These are phyloP conservation scores for Drosophila truncata DNA, from an alignment of 1,140 invertebrate genomes.

Conservation along the genomic window DNA sequence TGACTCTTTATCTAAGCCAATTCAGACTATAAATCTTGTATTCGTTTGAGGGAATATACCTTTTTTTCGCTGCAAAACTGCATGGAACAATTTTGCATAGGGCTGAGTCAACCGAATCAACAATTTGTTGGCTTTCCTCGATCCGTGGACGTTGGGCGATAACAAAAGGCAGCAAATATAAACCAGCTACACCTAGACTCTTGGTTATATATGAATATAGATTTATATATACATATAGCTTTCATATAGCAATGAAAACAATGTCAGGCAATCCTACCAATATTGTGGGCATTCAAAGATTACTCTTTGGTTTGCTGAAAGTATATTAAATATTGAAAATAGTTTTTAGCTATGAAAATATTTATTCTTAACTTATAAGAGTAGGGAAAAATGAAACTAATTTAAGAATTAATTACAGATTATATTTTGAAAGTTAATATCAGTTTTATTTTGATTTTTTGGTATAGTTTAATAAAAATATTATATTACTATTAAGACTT, in stretches of 20 bases:
- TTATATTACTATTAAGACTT: neutral
- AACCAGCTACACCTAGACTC: conserved; percentile 23
- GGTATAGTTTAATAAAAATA: neutral
- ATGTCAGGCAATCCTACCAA: conserved; percentile 19
- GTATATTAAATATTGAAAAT: too few relatives aligned
- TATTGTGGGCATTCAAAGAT: conserved; percentile 5
- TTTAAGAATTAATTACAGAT: neutral
- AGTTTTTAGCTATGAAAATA: too few relatives aligned
- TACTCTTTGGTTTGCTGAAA: conserved; percentile 3
- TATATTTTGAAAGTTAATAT: neutral
- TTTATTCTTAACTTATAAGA: neutral
- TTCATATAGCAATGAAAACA: conserved; percentile 25
- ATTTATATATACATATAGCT: conserved; percentile 2
- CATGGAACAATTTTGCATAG: conserved; percentile 54
- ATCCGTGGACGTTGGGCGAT: conserved; percentile 27
- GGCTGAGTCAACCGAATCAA: conserved; percentile 78
- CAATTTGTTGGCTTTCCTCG: conserved; percentile 61
- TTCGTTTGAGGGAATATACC: conserved; percentile 30
- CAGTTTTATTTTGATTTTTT: neutral
- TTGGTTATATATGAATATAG: conserved; percentile 11
- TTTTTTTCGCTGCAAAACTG: conserved; percentile 40
- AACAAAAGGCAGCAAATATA: conserved; percentile 56
- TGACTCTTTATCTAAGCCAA: conserved; percentile 18
- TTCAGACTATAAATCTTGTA: conserved; percentile 61
- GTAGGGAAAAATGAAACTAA: neutral